Evolutionary conservation across 1,140 invertebrate genomes (phyloP), one percentile per base, ranked within the genome.

Genomic region (Charaxes varanes): DNA sequence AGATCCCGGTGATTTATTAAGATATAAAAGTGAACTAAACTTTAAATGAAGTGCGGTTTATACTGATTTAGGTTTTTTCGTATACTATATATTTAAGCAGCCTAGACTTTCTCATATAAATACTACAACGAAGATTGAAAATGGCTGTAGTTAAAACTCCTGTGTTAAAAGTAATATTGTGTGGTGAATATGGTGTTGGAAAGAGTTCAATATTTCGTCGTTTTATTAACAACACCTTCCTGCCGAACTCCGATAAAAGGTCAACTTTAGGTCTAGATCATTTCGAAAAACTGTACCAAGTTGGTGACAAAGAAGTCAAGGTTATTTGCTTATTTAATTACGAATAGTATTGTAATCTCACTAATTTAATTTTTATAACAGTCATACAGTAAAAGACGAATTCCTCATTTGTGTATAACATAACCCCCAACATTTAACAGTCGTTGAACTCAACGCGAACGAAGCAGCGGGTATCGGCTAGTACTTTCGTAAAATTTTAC

Each of bases 141-240:
- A 95, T 94, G 93, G 93, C 93, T 58, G 89, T 91, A 57, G 87
- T 93, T 43, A 92, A 91, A 85, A 88, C 92, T 51, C 94, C 95
- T 5, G 94, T 94, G 62, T 93, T 96, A 68, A 97, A 97, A 89
- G 93, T 98, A 8, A 97, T 97, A 65, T 85, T 98, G 21, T 96
- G 94, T 79, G 96, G 96, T 14, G 96, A 98, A 86, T 98, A 94
- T 85, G 95, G 95, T 28, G 96, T 97, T 4, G 96, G 96, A 14
- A 98, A 98, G 85, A 95, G 92, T 68, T 97, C 95, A 19, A 83
- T 97, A 55, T 98, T 98, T 78, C 87, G 96, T 38, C 86, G 96
- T 49, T 97, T 96, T 77, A 90, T 94, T 15, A 95, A 92, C 57
- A 92, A 97, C 78, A 92, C 92, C 8, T 97, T 96, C 82, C 84